Percentiles rank a stretch among this genome's conserved stretches.
Conservation (phyloP, 2,888 invertebrate genomes). For the Pachymerium ferrugineum region DNA sequence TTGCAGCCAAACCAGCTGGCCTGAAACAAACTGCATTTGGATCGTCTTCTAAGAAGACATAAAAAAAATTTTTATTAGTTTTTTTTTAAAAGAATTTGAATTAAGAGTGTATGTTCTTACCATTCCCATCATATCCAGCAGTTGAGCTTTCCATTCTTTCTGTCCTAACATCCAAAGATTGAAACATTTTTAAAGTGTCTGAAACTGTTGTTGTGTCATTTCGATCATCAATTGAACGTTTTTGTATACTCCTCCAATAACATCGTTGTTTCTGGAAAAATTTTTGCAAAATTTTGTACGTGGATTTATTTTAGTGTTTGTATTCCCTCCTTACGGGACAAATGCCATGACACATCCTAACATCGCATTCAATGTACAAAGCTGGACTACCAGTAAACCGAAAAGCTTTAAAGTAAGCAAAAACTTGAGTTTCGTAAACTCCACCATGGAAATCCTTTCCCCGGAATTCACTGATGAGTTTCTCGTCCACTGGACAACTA, state of each 20-base stretch:
- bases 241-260: conserved; percentile 41
- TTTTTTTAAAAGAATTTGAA: neutral
- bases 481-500: conserved; percentile 87
- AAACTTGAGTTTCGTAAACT: conserved; percentile 86
- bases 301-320: too few relatives aligned
- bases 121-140: neutral
- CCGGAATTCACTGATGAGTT: conserved; percentile 82
- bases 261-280: conserved; percentile 40
- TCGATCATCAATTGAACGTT: conserved; percentile 53
- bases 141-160: conserved; percentile 34
- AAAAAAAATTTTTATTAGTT: neutral
- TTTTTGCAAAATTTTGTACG: neutral
- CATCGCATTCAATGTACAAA: conserved; percentile 88
- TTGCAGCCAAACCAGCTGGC: conserved; percentile 43
- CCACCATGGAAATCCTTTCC: conserved; percentile 79
- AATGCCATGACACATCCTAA: conserved; percentile 89
- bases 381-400: conserved; percentile 90
- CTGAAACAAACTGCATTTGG: conserved; percentile 33
- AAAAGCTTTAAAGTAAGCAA: conserved; percentile 91
- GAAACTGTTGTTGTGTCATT: conserved; percentile 56
- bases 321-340: conserved; percentile 80
- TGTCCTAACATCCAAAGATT: conserved; percentile 66
- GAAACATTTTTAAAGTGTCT: conserved; percentile 84
- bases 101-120: conserved; percentile 17
- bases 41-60: conserved; percentile 17